Evolutionary conservation across 2,888 invertebrate genomes (phyloP).

Genomic region (Andrena praecox): DNA sequence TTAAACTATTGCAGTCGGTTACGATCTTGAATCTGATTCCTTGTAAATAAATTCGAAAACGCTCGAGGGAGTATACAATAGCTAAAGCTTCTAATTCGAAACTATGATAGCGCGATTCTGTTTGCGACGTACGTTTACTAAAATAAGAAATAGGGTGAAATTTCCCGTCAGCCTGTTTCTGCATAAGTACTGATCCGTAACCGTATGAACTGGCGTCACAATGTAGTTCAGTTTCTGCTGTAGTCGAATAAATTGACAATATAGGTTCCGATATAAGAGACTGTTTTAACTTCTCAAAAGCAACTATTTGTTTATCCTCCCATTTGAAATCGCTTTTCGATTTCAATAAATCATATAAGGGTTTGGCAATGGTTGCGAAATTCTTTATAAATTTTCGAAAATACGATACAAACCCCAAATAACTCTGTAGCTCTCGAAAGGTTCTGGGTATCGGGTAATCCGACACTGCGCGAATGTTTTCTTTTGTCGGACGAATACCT

Average conservation of each 20-base stretch:
- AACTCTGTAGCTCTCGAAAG: background rate
- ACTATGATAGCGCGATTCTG: too few species aligned
- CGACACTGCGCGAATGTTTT: too few species aligned
- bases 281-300: constrained; percentile 16
- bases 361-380: constrained; percentile 11
- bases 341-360: constrained; percentile 18
- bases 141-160: too few species aligned
- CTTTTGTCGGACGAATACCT: constrained; percentile 55
- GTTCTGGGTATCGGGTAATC: constrained; percentile 2
- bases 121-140: too few species aligned
- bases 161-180: too few species aligned
- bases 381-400: constrained; percentile 16
- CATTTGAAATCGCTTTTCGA: background rate
- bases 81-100: too few species aligned
- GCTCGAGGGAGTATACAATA: too few species aligned
- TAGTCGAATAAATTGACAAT: too few species aligned
- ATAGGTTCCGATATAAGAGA: constrained; percentile 7
- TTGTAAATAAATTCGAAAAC: too few species aligned
- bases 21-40: too few species aligned
- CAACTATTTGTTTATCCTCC: background rate
- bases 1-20: too few species aligned
- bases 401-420: background rate
- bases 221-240: too few species aligned
- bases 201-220: background rate
- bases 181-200: constrained; percentile 12